phyloP scores from a whole-genome alignment of 2,797 vertebrate species.

The Chelidonichthys spinosus region DNA sequence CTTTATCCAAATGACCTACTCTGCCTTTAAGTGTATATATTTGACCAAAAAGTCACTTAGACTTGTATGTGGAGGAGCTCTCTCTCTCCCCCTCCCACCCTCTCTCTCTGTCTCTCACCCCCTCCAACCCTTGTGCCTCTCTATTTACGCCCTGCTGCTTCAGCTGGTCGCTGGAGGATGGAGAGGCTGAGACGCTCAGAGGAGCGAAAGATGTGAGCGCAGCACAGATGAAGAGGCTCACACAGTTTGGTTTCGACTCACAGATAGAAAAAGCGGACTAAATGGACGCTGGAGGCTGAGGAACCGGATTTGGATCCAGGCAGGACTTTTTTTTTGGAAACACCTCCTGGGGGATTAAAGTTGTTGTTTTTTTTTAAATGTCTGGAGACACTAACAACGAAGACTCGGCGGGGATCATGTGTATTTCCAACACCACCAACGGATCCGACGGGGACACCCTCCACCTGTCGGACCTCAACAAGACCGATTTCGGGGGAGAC shows the following conservation, averaged over 20 bases:
- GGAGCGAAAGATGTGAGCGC: not conserved
- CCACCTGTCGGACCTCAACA: conserved; percentile 36
- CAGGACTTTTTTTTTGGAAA: conserved; percentile 36
- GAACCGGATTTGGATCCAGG: not conserved
- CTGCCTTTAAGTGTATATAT: too few species aligned
- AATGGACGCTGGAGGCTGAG: too few species aligned
- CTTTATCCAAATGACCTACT: too few species aligned
- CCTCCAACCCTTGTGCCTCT: too few species aligned
- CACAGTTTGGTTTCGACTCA: not conserved
- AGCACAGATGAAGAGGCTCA: not conserved
- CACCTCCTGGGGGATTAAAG: conserved; percentile 35
- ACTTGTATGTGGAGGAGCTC: too few species aligned
- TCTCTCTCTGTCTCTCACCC: too few species aligned
- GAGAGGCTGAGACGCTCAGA: too few species aligned
- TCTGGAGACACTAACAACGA: conserved; percentile 69
- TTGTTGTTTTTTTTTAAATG: conserved; percentile 62
- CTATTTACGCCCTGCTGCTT: too few species aligned
- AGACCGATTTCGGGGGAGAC: conserved; percentile 72
- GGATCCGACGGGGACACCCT: conserved; percentile 52
- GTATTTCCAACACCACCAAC: conserved; percentile 70
- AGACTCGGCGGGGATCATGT: conserved; percentile 56
- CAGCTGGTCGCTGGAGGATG: not conserved
- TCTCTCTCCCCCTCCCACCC: too few species aligned
- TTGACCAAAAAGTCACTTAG: too few species aligned
- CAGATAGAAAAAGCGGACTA: not conserved